These are phyloP conservation scores for Zaprionus vittiger DNA, from an alignment of 1,140 invertebrate species.

Conservation along the genomic window DNA sequence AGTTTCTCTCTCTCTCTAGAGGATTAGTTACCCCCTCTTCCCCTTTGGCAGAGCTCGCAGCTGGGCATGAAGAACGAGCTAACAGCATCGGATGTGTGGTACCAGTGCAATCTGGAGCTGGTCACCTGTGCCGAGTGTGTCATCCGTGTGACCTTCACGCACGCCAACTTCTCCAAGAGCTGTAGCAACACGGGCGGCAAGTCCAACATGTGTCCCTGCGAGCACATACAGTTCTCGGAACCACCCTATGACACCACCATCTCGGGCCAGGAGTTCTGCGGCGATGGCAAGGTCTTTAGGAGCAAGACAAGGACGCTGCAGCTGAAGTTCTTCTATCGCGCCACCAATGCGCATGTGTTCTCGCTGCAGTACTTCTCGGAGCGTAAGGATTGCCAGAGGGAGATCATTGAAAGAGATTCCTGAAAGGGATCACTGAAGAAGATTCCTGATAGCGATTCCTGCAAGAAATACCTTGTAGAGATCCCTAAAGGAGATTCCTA, in stretches of 20 bases:
- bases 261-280: conserved; percentile 87
- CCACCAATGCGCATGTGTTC: conserved; percentile 88
- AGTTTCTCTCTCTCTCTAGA: neutral
- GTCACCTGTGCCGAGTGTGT: conserved; percentile 90
- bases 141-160: conserved; percentile 87
- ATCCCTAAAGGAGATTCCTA: too few species aligned
- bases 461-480: too few species aligned
- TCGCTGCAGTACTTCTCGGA: conserved; percentile 88
- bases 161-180: conserved; percentile 84
- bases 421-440: too few species aligned
- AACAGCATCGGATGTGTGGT: conserved; percentile 70
- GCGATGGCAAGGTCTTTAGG: conserved; percentile 86
- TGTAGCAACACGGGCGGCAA: conserved; percentile 78
- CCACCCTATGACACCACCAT: conserved; percentile 88
- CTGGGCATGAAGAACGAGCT: conserved; percentile 58
- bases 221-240: conserved; percentile 89
- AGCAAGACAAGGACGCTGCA: conserved; percentile 88
- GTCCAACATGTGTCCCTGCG: conserved; percentile 85
- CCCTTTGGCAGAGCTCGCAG: conserved; percentile 66
- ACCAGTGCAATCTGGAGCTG: conserved; percentile 88
- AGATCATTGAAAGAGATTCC: too few species aligned
- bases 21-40: neutral
- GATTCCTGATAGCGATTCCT: too few species aligned
- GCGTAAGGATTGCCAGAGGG: conserved; percentile 85
- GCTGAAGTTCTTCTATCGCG: conserved; percentile 87